Percentiles rank a stretch among this genome's conserved stretches.
Evolutionary conservation across 2,113 vertebrate species (phyloP).

Genomic region (Ginglymostoma cirratum): DNA sequence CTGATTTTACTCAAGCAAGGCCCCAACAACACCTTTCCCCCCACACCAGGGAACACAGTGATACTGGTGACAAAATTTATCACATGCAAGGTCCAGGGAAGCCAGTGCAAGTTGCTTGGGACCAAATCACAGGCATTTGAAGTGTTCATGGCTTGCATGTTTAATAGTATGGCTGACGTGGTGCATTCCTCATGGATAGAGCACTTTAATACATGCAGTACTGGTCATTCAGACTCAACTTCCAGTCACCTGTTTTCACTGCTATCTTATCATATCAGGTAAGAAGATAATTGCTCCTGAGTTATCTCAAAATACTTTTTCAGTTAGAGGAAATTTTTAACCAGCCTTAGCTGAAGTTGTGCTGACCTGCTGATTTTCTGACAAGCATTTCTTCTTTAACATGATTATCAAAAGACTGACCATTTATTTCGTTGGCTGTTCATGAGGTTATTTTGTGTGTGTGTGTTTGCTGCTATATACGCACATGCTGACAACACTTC

Average conservation of each 20-base stretch:
- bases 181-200: neutral
- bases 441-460: neutral
- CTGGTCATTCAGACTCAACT: neutral
- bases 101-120: neutral
- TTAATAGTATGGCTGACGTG: neutral
- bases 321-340: neutral
- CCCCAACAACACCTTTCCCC: neutral
- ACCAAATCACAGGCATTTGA: neutral
- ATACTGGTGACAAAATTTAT: neutral
- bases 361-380: neutral
- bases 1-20: no score
- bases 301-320: neutral
- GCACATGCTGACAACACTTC: neutral
- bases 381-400: neutral
- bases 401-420: neutral
- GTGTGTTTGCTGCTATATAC: neutral
- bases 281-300: neutral
- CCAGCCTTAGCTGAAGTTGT: neutral
- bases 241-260: conserved; percentile 24
- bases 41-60: neutral
- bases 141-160: neutral
- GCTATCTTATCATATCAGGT: neutral
- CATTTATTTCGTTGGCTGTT: neutral
- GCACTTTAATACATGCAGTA: neutral
- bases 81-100: neutral